Evolutionary conservation across 1,140 invertebrate genomes (phyloP).

Genomic region (Ceratosolen fusciceps): DNA sequence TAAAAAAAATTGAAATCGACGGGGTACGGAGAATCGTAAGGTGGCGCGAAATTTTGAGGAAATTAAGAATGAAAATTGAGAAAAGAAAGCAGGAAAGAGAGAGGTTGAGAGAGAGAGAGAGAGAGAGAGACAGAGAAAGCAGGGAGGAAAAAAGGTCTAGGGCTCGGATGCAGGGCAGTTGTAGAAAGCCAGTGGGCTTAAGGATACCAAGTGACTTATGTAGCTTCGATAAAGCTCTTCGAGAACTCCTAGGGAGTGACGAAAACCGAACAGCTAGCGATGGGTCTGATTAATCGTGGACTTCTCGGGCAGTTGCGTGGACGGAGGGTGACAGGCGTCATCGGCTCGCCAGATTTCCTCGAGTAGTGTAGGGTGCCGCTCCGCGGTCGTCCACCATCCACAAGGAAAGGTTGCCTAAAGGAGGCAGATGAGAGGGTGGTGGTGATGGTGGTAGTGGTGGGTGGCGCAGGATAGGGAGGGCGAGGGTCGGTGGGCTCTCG

Average conservation of each 20-base stretch:
- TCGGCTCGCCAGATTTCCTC: background rate
- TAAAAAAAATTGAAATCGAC: slow-evolving; percentile 21
- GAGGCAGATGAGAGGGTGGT: background rate
- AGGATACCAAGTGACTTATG: slow-evolving; percentile 9
- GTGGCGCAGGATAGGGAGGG: background rate
- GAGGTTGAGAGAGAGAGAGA: background rate
- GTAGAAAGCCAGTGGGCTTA: background rate
- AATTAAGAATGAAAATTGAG: slow-evolving; percentile 3
- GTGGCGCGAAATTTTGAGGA: background rate
- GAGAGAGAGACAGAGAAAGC: too few species aligned
- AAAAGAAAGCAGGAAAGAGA: too few species aligned
- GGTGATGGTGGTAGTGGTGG: background rate
- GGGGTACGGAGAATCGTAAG: background rate
- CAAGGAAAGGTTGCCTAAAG: too few species aligned
- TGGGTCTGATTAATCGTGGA: background rate
- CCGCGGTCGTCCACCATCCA: background rate
- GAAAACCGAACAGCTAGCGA: background rate
- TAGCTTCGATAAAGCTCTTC: slow-evolving; percentile 15
- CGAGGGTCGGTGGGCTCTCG: background rate
- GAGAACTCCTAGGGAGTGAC: background rate
- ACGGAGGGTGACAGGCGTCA: background rate
- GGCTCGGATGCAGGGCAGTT: too few species aligned
- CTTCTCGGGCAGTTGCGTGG: background rate
- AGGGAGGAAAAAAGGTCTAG: too few species aligned
- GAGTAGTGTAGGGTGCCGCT: too few species aligned